Base-by-base conservation (phyloP, 2,888 invertebrate species). In the Cyaniris semiargus region DNA sequence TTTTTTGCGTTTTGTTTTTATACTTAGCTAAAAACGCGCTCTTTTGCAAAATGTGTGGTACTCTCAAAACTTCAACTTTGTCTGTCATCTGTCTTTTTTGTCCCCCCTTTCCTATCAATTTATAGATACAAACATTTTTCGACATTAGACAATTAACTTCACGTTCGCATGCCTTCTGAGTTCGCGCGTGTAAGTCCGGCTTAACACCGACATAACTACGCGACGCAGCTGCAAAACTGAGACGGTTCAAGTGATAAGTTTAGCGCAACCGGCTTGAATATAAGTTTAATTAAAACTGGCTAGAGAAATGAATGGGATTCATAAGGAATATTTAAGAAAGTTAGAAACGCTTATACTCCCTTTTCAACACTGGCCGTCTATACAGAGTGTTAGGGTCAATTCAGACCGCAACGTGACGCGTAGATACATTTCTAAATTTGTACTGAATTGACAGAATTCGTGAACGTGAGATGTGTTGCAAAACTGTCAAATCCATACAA, bases 281-380 rank as follows among this genome's bases (percentile, higher is more conserved):
- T 66, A 27, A 66, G 66, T 66, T 66, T 66, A 66, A 66, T 66
- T 66, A 66, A 66, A 66, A 66, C 66, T 15, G 27, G 15, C 27
- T 6, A 27, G 66, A 18, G 27, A 31, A 58, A 58, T 58, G 21
- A 58, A 21, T 21, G 58, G 58, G 58, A 21, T 21, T 53, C 53
- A 53, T 53, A 53, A 53, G 18, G 18, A 18, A 58, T 58, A 58
- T 58, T 58, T 58, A n/a, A 58, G 58, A 58, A 58, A 58, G n/a
- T 58, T 58, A 58, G 21, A 58, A 53, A 53, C 53, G 53, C 18
- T 53, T 18, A 53, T 53, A 53, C 18, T 18, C 53, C 53, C 53
- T 53, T 53, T 53, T 53, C 15, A 53, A 18, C 18, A 53, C 18
- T 53, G 18, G 53, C 53, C 18, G 15, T 53, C 18, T 53, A 18